Conservation (phyloP, 1,140 invertebrate genomes). For the Lerema accius region DNA sequence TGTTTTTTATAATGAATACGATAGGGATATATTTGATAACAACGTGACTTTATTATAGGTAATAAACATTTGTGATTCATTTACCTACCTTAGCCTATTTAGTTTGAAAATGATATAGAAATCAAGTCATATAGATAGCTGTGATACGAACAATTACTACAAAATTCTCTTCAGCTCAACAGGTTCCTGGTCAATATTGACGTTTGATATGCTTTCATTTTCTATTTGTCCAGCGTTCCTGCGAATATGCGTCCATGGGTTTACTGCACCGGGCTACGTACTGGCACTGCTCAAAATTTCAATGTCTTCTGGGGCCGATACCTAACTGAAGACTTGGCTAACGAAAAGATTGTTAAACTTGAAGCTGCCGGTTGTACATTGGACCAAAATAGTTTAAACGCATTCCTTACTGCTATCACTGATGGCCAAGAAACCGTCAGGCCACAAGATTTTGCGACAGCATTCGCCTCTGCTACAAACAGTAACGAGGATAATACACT, state of each 20-base stretch:
- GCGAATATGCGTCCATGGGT: constrained; percentile 84
- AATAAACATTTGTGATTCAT: background rate
- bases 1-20: too few relatives aligned
- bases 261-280: constrained; percentile 83
- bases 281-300: constrained; percentile 78
- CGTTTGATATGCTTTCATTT: too few relatives aligned
- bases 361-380: constrained; percentile 84
- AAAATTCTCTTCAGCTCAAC: too few relatives aligned
- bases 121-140: too few relatives aligned
- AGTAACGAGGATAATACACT: constrained; percentile 76
- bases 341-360: constrained; percentile 84
- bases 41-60: too few relatives aligned
- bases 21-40: too few relatives aligned
- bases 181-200: background rate
- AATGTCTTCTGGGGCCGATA: constrained; percentile 81
- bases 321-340: constrained; percentile 73
- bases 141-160: too few relatives aligned
- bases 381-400: constrained; percentile 62
- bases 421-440: constrained; percentile 64
- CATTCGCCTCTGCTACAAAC: constrained; percentile 73
- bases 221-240: constrained; percentile 70
- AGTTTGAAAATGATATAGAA: background rate
- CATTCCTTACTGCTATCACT: constrained; percentile 61
- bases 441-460: constrained; percentile 68
- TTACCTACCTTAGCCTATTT: background rate